Conservation (phyloP, 2,888 invertebrate genomes). For the Nomada fabriciana region DNA sequence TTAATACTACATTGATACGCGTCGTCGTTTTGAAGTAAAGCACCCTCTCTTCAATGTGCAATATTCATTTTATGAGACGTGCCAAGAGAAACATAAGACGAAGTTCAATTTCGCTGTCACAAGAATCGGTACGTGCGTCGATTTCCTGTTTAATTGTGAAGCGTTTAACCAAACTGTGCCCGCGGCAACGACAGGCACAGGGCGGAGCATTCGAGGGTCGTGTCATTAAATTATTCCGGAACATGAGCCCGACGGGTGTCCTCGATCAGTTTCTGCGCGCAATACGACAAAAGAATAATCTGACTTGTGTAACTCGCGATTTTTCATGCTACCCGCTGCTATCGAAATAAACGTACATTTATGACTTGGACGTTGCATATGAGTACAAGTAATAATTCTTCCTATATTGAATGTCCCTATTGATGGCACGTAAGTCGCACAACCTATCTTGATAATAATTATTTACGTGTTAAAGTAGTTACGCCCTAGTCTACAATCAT, state of each 20-base stretch:
- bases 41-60: no score
- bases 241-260: constrained; percentile 75
- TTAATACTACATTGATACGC: no score
- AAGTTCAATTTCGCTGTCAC: not conserved
- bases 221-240: constrained; percentile 84
- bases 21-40: no score
- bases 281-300: constrained; percentile 59
- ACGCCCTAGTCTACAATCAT: no score
- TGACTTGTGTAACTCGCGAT: constrained; percentile 44
- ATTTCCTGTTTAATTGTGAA: constrained; percentile 77
- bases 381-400: no score
- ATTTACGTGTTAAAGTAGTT: no score
- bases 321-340: constrained; percentile 22
- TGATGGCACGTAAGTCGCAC: no score
- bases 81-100: no score
- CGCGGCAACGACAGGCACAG: constrained; percentile 57
- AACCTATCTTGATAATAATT: no score
- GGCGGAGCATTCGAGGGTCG: constrained; percentile 65
- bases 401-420: no score
- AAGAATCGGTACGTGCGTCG: constrained; percentile 47
- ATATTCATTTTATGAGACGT: not conserved
- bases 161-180: constrained; percentile 69
- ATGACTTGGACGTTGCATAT: not conserved
- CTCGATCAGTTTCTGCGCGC: constrained; percentile 70
- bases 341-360: constrained; percentile 6